Evolutionary conservation across 2,113 vertebrate species (phyloP).

Genomic region (Callithrix jacchus): DNA sequence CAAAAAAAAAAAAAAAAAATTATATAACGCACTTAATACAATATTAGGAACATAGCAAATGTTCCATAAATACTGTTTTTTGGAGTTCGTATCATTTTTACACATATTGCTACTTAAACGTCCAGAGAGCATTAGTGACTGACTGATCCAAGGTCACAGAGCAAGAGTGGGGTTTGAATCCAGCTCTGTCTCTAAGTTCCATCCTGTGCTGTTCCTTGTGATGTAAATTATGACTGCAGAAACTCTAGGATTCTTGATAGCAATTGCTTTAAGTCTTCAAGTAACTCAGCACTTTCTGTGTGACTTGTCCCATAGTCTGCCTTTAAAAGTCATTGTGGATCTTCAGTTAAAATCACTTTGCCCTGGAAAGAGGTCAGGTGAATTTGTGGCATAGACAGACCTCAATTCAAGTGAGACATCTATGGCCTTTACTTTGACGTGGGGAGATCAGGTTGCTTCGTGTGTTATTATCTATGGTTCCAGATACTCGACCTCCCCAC

Average conservation of each 20-base stretch:
- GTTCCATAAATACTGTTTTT: background rate
- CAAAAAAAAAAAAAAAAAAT: no score
- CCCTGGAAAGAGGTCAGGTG: conserved; percentile 1
- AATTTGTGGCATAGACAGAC: background rate
- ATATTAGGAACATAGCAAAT: background rate
- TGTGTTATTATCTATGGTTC: conserved; percentile 55
- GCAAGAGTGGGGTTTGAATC: background rate
- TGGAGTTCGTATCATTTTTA: background rate
- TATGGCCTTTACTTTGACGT: conserved; percentile 25
- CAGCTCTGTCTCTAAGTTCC: background rate
- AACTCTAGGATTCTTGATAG: background rate
- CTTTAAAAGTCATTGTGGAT: conserved; percentile 63
- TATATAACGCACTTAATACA: background rate
- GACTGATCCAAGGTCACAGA: background rate
- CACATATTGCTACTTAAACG: background rate
- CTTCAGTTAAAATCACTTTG: background rate
- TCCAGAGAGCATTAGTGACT: background rate
- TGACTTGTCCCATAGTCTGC: background rate
- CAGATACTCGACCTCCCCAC: conserved; percentile 31
- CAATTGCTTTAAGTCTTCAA: background rate
- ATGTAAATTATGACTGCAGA: background rate
- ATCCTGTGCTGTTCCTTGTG: background rate
- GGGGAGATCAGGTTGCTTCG: conserved; percentile 47
- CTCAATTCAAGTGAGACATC: conserved; percentile 57
- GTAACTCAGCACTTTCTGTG: background rate